These are phyloP conservation scores for Frankliniella fusca DNA, from an alignment of 2,888 invertebrate genomes.

Conservation along the genomic window DNA sequence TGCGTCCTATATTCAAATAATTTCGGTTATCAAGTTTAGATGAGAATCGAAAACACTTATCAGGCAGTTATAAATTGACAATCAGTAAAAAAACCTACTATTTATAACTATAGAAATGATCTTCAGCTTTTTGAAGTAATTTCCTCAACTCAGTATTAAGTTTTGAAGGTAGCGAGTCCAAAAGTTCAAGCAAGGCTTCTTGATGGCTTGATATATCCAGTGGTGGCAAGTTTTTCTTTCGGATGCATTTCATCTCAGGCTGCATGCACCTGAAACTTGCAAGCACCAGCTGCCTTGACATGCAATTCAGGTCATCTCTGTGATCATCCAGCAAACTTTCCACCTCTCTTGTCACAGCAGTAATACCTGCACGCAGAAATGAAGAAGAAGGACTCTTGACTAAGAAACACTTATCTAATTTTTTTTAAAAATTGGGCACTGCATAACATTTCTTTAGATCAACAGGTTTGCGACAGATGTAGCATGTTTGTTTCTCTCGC, in stretches of 20 bases:
- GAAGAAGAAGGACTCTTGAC: neutral
- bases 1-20: no score
- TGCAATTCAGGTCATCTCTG: neutral
- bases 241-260: neutral
- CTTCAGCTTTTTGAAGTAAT: neutral
- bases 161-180: neutral
- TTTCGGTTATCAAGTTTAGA: no score
- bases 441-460: neutral
- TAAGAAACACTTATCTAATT: neutral
- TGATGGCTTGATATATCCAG: neutral
- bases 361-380: neutral
- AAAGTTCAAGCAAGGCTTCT: neutral
- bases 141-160: neutral
- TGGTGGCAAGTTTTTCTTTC: neutral
- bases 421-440: neutral
- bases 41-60: neutral
- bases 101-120: neutral
- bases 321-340: neutral
- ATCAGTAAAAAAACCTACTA: neutral
- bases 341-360: neutral
- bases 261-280: neutral
- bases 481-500: neutral
- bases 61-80: neutral
- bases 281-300: neutral
- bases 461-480: neutral